Evolutionary conservation across 2,888 invertebrate genomes (phyloP).

Genomic region (Cabera pusaria): DNA sequence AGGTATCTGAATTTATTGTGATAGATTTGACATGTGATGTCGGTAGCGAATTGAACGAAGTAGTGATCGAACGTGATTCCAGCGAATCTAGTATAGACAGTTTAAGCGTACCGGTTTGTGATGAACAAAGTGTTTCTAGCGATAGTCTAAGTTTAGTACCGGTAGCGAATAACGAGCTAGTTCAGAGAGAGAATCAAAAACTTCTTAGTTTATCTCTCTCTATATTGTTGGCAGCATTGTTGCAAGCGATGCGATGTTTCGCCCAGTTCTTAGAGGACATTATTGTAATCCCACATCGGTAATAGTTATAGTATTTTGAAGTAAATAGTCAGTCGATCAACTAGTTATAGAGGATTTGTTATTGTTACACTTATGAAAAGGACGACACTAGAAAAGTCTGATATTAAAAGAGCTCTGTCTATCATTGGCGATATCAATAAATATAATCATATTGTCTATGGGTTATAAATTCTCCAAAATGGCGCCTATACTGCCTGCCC

Average conservation of each 20-base stretch:
- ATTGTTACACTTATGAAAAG: no score
- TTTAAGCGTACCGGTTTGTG: constrained; percentile 55
- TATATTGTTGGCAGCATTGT: constrained; percentile 82
- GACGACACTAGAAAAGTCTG: no score
- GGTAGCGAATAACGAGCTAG: constrained; percentile 71
- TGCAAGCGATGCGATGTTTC: constrained; percentile 85
- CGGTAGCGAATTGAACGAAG: constrained; percentile 45
- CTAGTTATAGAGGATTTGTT: no score
- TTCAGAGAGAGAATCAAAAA: constrained; percentile 71
- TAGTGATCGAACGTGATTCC: constrained; percentile 49
- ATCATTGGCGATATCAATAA: no score
- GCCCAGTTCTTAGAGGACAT: constrained; percentile 85
- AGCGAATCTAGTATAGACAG: constrained; percentile 60
- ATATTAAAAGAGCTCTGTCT: no score
- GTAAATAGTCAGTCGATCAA: constrained; percentile 21
- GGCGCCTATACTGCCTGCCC: no score
- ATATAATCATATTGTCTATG: no score
- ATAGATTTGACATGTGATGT: constrained; percentile 75
- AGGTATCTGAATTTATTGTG: constrained; percentile 65
- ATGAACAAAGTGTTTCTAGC: constrained; percentile 61
- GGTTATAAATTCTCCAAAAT: no score
- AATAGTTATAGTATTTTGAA: constrained; percentile 52
- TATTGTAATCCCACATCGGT: constrained; percentile 76
- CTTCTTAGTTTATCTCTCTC: constrained; percentile 84
- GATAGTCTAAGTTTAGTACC: constrained; percentile 72